These are phyloP conservation scores for Cheilosia grossa DNA, from an alignment of 2,888 invertebrate genomes.

Conservation along the genomic window DNA sequence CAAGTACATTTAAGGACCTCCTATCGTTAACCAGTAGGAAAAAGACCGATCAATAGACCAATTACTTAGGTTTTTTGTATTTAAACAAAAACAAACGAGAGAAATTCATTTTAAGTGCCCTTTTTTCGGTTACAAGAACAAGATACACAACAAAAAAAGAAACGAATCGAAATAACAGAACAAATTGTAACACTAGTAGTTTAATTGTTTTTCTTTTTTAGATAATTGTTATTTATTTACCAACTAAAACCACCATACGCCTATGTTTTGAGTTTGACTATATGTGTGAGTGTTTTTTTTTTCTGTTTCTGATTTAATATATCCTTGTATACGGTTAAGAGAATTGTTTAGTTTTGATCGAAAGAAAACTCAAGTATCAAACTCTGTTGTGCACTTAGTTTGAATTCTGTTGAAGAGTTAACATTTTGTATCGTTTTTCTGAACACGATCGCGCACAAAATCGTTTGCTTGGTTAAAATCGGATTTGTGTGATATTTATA, in stretches of 20 bases:
- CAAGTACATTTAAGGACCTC: slow-evolving; percentile 34
- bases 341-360: slow-evolving; percentile 29
- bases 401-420: slow-evolving; percentile 19
- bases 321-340: slow-evolving; percentile 27
- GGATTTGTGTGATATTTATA: background rate
- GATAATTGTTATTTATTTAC: slow-evolving; percentile 59
- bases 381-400: slow-evolving; percentile 14
- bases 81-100: slow-evolving; percentile 31
- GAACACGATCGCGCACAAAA: slow-evolving; percentile 13
- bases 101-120: slow-evolving; percentile 72
- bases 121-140: slow-evolving; percentile 60
- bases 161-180: slow-evolving; percentile 9
- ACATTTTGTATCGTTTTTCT: slow-evolving; percentile 2
- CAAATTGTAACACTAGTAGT: slow-evolving; percentile 42
- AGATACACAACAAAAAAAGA: slow-evolving; percentile 28
- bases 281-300: slow-evolving; percentile 41
- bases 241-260: slow-evolving; percentile 26
- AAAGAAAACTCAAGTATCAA: slow-evolving; percentile 11
- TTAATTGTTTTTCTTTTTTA: slow-evolving; percentile 21
- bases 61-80: slow-evolving; percentile 47
- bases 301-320: background rate
- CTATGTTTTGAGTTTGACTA: slow-evolving; percentile 28
- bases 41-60: slow-evolving; percentile 58
- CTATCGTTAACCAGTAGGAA: slow-evolving; percentile 39
- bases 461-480: background rate